phyloP scores from a whole-genome alignment of 2,797 vertebrate species.

The Anniella stebbinsi region DNA sequence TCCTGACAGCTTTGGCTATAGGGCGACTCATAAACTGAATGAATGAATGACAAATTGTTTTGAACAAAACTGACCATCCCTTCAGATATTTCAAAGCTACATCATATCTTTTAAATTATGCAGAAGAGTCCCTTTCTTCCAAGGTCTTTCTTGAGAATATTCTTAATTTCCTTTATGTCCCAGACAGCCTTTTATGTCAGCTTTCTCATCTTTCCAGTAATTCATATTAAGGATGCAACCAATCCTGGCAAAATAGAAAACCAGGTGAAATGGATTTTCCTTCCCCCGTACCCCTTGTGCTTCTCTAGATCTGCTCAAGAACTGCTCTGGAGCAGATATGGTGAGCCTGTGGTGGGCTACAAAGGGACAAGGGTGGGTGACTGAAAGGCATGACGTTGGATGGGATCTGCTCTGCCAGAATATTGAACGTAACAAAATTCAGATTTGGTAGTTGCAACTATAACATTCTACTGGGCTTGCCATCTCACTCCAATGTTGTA shows the following conservation, averaged over 20 bases:
- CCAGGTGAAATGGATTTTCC: too few species aligned
- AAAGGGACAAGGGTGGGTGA: too few species aligned
- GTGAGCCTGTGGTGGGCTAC: too few species aligned
- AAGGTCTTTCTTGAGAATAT: neutral
- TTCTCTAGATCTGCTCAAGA: too few species aligned
- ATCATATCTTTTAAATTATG: neutral
- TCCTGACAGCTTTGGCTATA: too few species aligned
- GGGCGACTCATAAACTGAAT: too few species aligned
- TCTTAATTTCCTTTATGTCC: neutral
- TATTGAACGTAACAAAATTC: neutral
- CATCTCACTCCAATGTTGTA: neutral
- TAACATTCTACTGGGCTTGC: neutral
- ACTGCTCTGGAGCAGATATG: too few species aligned
- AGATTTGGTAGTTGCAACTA: neutral
- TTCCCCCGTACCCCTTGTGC: too few species aligned
- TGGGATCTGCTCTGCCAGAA: too few species aligned
- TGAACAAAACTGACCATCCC: neutral
- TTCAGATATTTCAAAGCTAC: neutral
- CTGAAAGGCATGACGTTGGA: too few species aligned
- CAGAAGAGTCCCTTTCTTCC: neutral
- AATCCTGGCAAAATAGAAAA: too few species aligned
- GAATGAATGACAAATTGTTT: too few species aligned
- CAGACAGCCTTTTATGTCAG: neutral
- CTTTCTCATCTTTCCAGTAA: neutral
- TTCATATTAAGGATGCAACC: neutral